Percentiles rank a stretch among this genome's conserved stretches.
These are phyloP conservation scores for Lithophane semibrunnea DNA, from an alignment of 2,888 invertebrate species.

Conservation along the genomic window DNA sequence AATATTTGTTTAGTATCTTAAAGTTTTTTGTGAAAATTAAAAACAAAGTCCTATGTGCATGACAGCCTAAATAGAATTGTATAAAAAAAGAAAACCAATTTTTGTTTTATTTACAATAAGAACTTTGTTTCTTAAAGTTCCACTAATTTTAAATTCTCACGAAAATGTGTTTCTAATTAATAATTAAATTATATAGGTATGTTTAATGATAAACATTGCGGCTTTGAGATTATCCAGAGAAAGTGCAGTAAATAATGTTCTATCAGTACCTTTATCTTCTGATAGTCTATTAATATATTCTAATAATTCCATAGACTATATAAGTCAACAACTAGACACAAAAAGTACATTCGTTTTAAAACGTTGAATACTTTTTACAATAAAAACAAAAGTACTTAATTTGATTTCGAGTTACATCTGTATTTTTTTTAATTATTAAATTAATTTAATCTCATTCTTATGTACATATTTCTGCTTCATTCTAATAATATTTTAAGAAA, in stretches of 20 bases:
- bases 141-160: neutral
- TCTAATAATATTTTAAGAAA: neutral
- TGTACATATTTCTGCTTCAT: neutral
- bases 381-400: neutral
- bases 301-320: neutral
- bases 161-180: neutral
- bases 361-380: neutral
- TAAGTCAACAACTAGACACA: neutral
- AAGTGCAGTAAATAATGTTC: neutral
- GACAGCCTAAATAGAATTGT: neutral
- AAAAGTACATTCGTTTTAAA: neutral
- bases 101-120: neutral
- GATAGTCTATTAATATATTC: no score
- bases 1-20: neutral
- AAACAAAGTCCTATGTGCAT: neutral
- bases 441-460: neutral
- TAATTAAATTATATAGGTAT: neutral
- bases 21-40: neutral
- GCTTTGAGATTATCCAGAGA: neutral
- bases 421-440: neutral
- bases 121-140: no score
- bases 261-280: constrained; percentile 7
- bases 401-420: neutral
- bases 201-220: neutral
- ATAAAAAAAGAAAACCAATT: neutral